phyloP scores from a whole-genome alignment of 2,797 vertebrate genomes.

The Borostomias antarcticus region DNA sequence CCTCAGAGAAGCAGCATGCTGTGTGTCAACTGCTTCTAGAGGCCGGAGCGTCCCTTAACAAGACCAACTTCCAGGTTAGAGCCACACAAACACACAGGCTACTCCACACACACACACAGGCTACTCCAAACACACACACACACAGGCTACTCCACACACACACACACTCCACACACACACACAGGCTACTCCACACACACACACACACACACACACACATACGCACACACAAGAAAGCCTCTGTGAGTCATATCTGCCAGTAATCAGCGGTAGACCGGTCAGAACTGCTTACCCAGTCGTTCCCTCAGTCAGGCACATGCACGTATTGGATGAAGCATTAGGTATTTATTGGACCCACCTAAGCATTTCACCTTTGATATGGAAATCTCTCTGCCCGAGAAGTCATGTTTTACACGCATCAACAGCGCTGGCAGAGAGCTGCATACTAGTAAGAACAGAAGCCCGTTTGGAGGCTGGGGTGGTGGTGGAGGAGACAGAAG shows the following conservation, averaged over 20 bases:
- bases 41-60: constrained; percentile 88
- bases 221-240: background rate
- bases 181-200: background rate
- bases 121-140: background rate
- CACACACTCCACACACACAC: background rate
- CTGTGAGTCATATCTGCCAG: too few relatives aligned
- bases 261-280: too few relatives aligned
- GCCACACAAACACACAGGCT: background rate
- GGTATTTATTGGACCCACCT: too few relatives aligned
- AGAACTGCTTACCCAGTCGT: too few relatives aligned
- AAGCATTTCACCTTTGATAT: too few relatives aligned
- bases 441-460: too few relatives aligned
- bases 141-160: background rate
- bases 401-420: too few relatives aligned
- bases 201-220: background rate
- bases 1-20: constrained; percentile 82
- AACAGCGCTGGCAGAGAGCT: too few relatives aligned
- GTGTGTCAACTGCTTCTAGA: constrained; percentile 90
- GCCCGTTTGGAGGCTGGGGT: too few relatives aligned
- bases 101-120: background rate
- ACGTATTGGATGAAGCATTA: too few relatives aligned
- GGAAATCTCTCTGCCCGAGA: too few relatives aligned
- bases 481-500: too few relatives aligned
- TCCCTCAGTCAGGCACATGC: background rate
- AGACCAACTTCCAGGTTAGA: constrained; percentile 89